Conservation (phyloP, 2,888 invertebrate species). For the Heliothis peltigera region DNA sequence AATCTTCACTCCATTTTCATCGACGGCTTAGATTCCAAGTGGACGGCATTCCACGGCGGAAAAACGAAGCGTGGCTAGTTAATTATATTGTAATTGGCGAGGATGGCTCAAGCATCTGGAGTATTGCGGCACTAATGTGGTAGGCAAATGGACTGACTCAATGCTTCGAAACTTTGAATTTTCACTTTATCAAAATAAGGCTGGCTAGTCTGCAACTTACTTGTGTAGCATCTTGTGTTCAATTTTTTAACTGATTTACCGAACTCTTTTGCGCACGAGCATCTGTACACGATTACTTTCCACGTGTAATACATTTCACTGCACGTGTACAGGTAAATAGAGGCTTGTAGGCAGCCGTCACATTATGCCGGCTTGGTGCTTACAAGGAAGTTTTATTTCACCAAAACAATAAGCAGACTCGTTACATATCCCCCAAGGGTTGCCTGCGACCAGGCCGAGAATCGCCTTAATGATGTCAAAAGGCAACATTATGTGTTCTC, state of each 20-base stretch:
- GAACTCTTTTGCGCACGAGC: no score
- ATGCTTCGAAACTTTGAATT: neutral
- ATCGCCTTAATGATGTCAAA: slow-evolving; percentile 87
- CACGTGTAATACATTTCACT: slow-evolving; percentile 24
- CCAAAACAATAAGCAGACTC: slow-evolving; percentile 69
- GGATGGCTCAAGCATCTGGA: slow-evolving; percentile 44
- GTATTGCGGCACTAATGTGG: slow-evolving; percentile 31
- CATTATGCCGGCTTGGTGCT: slow-evolving; percentile 56
- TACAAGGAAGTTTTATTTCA: slow-evolving; percentile 63
- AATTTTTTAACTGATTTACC: neutral
- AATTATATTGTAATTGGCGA: slow-evolving; percentile 61
- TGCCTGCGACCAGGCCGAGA: slow-evolving; percentile 65
- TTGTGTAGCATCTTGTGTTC: neutral
- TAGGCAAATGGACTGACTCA: slow-evolving; percentile 44
- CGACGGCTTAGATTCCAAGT: slow-evolving; percentile 60
- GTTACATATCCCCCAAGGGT: slow-evolving; percentile 66
- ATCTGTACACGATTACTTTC: slow-evolving; percentile 4
- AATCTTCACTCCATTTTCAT: slow-evolving; percentile 65
- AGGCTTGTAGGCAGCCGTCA: slow-evolving; percentile 54
- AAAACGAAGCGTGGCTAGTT: slow-evolving; percentile 46
- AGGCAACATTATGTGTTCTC: slow-evolving; percentile 83
- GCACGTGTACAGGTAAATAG: slow-evolving; percentile 45
- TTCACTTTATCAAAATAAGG: neutral
- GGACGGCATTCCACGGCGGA: slow-evolving; percentile 53
- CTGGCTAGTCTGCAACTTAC: neutral